Evolutionary conservation across 2,113 vertebrate genomes (phyloP).

Genomic region (Zosterops lateralis): DNA sequence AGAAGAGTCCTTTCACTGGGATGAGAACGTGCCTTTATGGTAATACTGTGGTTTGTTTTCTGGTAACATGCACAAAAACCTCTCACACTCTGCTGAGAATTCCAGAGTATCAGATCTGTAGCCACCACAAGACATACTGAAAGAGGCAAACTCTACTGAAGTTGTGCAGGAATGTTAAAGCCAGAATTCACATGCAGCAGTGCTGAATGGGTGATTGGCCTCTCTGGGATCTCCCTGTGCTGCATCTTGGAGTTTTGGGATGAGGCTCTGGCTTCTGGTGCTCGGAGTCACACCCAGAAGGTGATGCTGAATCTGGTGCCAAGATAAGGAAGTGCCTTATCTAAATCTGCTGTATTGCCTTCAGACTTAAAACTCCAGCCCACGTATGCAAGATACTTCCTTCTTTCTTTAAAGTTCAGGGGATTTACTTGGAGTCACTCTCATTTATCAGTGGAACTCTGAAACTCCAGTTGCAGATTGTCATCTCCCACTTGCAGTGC

Average conservation of each 20-base stretch:
- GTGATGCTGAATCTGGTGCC: neutral
- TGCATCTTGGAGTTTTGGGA: neutral
- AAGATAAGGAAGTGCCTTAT: neutral
- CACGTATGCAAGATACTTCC: neutral
- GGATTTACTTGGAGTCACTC: neutral
- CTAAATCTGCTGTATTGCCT: neutral
- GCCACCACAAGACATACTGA: neutral
- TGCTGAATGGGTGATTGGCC: accelerated
- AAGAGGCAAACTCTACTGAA: neutral
- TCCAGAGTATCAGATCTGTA: neutral
- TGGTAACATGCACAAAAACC: neutral
- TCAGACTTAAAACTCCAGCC: neutral
- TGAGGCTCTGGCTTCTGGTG: neutral
- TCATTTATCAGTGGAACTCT: neutral
- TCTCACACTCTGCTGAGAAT: neutral
- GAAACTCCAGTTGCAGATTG: neutral
- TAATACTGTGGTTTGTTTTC: neutral
- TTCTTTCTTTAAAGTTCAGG: neutral
- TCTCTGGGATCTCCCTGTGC: accelerated
- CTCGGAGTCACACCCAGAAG: neutral
- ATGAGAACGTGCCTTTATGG: neutral
- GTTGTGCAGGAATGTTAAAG: neutral
- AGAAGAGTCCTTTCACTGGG: neutral
- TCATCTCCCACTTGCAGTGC: neutral
- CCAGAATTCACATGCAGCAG: neutral